Evolutionary conservation across 2,888 invertebrate species (phyloP), one percentile per base, ranked within the genome.

Genomic region (Exephanes ischioxanthus): DNA sequence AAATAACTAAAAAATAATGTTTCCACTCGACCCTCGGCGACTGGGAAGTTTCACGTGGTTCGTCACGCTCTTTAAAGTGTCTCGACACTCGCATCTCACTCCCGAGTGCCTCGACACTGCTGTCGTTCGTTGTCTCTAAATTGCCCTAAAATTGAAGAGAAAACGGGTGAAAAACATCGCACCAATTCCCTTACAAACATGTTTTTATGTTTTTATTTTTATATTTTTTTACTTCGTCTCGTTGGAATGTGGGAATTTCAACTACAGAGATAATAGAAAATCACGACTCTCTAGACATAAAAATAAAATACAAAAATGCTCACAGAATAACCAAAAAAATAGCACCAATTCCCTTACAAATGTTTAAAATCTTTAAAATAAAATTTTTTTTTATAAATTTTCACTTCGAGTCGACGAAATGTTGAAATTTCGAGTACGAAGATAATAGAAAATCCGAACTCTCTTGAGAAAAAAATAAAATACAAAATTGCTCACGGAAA

Each of bases 71-170:
- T 16, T 11, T 37, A 3, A 53, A 19, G 51, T 61, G 33, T 33
- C 5, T 5, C 30, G 30, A 30, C 30, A 30, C 30, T 30, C 30
- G 30, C 30, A 30, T 30, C 30, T 30, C 30, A 30, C 30, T 30
- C 33, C 33, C 78, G 45, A 51, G 58, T 14, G 53, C 72, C 26
- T 55, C 66, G 66, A 83, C 6, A 45, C 26, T 30, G 58, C 72
- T 73, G 58, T 41, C 77, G 66, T 9, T 14, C 51, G 48, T 73
- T 55, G 11, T 66, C 77, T 78, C 72, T 37, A 72, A 33, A 33
- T 33, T 83, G 78, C 67, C 72, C 19, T 22, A 37, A 68, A 73
- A 83, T 71, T 72, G 72, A 72, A 71, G 53, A 71, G 71, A 53
- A 55, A 53, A n/a, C 53, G 30, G 11, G 19, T 4, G 26, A 14